Conservation (phyloP, 2,888 invertebrate genomes). For the Sminthurinus aureus region DNA sequence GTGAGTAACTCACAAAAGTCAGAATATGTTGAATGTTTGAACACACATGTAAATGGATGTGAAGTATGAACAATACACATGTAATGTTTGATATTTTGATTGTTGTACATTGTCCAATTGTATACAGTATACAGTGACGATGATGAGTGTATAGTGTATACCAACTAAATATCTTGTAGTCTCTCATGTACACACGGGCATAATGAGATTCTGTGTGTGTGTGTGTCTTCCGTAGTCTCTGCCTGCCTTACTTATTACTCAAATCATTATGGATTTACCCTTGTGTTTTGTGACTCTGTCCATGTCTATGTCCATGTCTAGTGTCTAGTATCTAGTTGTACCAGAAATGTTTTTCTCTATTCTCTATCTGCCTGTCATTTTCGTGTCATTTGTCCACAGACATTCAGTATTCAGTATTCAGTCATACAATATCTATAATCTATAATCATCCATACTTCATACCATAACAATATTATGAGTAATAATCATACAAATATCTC, state of each 20-base stretch:
- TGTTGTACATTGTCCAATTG: constrained; percentile 7
- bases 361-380: neutral
- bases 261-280: no score
- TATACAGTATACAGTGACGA: constrained; percentile 3
- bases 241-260: no score
- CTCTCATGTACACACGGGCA: neutral
- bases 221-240: neutral
- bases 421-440: no score
- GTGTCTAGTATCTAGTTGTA: no score
- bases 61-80: constrained; percentile 15
- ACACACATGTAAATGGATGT: no score
- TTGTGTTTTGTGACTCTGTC: no score
- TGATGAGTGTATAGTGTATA: constrained; percentile 34
- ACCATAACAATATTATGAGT: neutral
- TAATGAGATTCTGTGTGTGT: neutral
- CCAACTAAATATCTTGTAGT: neutral
- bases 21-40: no score
- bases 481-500: neutral
- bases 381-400: neutral
- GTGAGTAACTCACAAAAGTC: no score
- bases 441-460: neutral
- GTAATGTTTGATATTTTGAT: constrained; percentile 29
- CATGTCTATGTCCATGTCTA: no score
- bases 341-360: neutral
- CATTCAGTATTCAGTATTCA: neutral